Percentiles rank a stretch among this genome's conserved stretches.
Evolutionary conservation across 2,888 invertebrate species (phyloP).

Genomic region (Ophion costatus): DNA sequence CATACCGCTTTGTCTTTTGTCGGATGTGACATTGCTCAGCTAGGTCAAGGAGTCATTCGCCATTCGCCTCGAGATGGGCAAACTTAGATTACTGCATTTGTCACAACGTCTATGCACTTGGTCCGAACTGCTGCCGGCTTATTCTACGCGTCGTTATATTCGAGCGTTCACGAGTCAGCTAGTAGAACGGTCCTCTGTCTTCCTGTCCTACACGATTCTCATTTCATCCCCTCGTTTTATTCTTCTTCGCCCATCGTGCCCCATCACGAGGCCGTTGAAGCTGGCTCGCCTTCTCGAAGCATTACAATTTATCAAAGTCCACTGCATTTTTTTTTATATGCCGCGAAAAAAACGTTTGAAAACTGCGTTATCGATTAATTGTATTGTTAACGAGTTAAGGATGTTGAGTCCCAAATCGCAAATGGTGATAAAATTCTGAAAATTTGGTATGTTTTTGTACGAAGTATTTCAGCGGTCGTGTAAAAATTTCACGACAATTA

Average conservation of each 20-base stretch:
- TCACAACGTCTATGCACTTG: slow-evolving; percentile 66
- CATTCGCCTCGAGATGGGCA: slow-evolving; percentile 72
- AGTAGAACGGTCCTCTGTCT: slow-evolving; percentile 33
- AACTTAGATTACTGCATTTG: slow-evolving; percentile 78
- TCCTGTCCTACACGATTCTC: slow-evolving; percentile 32
- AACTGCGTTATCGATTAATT: no score
- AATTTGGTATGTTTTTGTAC: no score
- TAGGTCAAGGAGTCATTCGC: slow-evolving; percentile 61
- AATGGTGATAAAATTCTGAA: no score
- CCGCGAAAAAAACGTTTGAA: no score
- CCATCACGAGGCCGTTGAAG: not conserved
- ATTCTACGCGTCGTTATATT: slow-evolving; percentile 43
- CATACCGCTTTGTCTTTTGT: slow-evolving; percentile 41
- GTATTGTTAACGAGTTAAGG: no score
- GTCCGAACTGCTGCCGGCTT: slow-evolving; percentile 35
- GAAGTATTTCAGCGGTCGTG: no score
- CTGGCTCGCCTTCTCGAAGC: not conserved
- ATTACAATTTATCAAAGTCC: not conserved
- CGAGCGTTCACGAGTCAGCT: slow-evolving; percentile 53
- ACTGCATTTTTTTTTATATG: not conserved
- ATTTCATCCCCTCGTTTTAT: slow-evolving; percentile 32
- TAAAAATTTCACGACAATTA: no score
- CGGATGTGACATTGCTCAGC: slow-evolving; percentile 25
- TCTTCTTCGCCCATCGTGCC: slow-evolving; percentile 12
- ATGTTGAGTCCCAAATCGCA: no score